Evolutionary conservation across 2,113 vertebrate species (phyloP), one percentile per base, ranked within the genome.

Genomic region (Alouatta palliata): DNA sequence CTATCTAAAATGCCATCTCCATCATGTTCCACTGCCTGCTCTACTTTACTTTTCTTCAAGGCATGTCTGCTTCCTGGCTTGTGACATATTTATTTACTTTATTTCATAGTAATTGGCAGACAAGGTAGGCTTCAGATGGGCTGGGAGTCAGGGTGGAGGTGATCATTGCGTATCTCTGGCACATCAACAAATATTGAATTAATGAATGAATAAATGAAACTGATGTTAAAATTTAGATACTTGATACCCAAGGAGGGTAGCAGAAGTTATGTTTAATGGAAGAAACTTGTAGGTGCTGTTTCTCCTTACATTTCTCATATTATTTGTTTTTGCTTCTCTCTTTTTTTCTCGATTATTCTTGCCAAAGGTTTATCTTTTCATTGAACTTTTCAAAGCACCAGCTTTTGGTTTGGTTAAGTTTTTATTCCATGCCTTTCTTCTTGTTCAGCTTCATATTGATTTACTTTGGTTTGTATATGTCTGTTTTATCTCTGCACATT

Each of bases 361-460:
- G 2, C 90, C 56, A 93, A 84, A 96, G 56, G 76, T 96, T 97
- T 96, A 96, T 94, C 93, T 98, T 96, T 97, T 93, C 86, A 94
- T 96, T 94, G 79, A 47, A 19, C 77, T 94, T 96, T 96, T 95
- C 90, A 97, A 95, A 94, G 71, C 91, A 75, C 56, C 71, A 87
- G 76, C 25, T 96, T 96, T 96, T 91, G 87, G 56, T 93, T 97
- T 75, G 80, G 61, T 93, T 66, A 87, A 90, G 84, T 76, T 97
- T 98, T 95, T 92, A 86, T 93, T 91, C 70, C 37, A 40, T 87
- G 75, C 79, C 75, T 94, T 97, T 97, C 86, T 97, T 96, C 79
- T 95, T 89, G 40, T 80, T 96, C 54, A 30, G 56, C 45, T 94
- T 35, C 95, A 5, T 92, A 82, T 96, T 94, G 91, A 83, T 97